phyloP scores from a whole-genome alignment of 2,888 invertebrate genomes.

The Diadromus collaris region DNA sequence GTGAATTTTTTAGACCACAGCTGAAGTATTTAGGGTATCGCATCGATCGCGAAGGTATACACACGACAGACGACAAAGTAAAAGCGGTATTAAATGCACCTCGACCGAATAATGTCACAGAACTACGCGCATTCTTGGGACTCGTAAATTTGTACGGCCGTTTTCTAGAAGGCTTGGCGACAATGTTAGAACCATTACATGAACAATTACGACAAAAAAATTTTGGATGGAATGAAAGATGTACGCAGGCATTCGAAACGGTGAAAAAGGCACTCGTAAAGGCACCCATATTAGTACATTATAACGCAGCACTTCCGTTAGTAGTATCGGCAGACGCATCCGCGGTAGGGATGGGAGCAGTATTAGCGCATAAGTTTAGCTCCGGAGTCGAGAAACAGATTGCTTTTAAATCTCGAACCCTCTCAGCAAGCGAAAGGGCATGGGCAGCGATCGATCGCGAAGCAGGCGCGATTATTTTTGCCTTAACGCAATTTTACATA shows the following conservation, averaged over 20 bases:
- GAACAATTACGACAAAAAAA: slow-evolving; percentile 60
- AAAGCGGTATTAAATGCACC: slow-evolving; percentile 55
- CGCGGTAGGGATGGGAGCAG: slow-evolving; percentile 7
- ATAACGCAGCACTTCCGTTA: slow-evolving; percentile 13
- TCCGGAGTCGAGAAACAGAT: slow-evolving; percentile 24
- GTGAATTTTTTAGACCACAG: slow-evolving; percentile 66
- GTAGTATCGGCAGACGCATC: slow-evolving; percentile 19
- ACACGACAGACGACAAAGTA: slow-evolving; percentile 39
- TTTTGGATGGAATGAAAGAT: slow-evolving; percentile 9
- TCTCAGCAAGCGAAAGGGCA: slow-evolving; percentile 16
- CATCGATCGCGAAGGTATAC: slow-evolving; percentile 33
- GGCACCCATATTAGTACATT: slow-evolving; percentile 11
- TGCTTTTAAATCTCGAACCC: slow-evolving; percentile 28
- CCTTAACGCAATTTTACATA: slow-evolving; percentile 20
- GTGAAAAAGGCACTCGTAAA: not conserved
- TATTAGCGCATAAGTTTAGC: not conserved
- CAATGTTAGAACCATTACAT: slow-evolving; percentile 67
- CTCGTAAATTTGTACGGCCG: slow-evolving; percentile 72
- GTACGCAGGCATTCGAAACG: slow-evolving; percentile 3
- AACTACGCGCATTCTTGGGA: slow-evolving; percentile 70
- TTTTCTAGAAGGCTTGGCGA: slow-evolving; percentile 69
- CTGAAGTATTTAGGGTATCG: slow-evolving; percentile 70
- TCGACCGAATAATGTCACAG: slow-evolving; percentile 65
- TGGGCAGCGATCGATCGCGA: slow-evolving; percentile 32
- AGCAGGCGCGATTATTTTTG: slow-evolving; percentile 27